A percentile compares a stretch with the other conserved stretches of the same genome.
phyloP scores from a whole-genome alignment of 2,113 vertebrate species.

The Campylomormyrus tamandua region DNA sequence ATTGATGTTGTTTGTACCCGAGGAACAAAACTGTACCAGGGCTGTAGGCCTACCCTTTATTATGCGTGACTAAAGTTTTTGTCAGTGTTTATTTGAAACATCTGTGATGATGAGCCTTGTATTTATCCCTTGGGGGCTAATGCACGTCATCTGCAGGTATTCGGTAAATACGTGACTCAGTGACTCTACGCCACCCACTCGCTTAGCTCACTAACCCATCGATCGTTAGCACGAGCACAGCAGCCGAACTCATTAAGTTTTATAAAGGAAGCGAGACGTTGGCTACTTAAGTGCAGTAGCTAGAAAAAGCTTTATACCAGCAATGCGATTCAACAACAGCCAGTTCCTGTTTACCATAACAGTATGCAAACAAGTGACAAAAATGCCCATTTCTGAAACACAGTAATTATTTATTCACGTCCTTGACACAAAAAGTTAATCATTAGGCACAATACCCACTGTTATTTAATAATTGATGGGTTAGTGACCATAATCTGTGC shows the following conservation, averaged over 20 bases:
- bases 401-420: background rate
- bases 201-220: background rate
- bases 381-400: background rate
- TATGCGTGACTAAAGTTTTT: too few species aligned
- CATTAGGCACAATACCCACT: background rate
- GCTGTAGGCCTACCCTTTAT: too few species aligned
- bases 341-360: background rate
- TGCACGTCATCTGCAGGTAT: background rate
- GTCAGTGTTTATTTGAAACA: background rate
- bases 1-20: too few species aligned
- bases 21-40: too few species aligned
- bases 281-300: background rate
- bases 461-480: background rate
- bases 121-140: background rate
- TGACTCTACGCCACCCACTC: background rate
- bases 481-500: background rate
- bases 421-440: background rate
- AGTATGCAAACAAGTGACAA: background rate
- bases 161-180: background rate
- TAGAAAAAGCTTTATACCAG: background rate
- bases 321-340: background rate
- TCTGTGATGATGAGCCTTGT: background rate
- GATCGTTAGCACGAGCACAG: background rate
- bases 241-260: background rate
- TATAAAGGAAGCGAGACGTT: background rate